A percentile compares a stretch with the other conserved stretches of the same genome.
Evolutionary conservation across 1,140 invertebrate species (phyloP).

Genomic region (Kradibia gibbosae): DNA sequence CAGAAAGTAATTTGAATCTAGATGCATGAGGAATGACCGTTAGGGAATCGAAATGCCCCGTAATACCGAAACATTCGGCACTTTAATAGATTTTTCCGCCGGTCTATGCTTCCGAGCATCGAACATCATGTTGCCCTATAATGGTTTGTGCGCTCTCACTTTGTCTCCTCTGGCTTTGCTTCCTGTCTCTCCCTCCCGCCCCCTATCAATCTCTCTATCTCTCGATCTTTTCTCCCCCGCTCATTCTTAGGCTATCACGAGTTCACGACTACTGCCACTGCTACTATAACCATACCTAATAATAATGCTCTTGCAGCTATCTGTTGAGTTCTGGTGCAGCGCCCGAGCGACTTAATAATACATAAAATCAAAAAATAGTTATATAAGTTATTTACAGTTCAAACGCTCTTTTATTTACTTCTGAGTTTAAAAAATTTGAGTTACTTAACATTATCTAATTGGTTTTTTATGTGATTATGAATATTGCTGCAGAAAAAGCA

Average conservation of each 20-base stretch:
- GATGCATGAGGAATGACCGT: neutral
- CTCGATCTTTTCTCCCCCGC: neutral
- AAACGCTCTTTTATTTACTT: neutral
- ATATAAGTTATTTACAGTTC: neutral
- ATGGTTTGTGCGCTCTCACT: neutral
- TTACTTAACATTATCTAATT: neutral
- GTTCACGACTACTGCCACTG: neutral
- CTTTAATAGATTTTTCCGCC: constrained; percentile 10
- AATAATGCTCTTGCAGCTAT: neutral
- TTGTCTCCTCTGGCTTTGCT: neutral
- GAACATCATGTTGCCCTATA: constrained; percentile 1
- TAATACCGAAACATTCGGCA: constrained; percentile 4
- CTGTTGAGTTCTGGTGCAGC: neutral
- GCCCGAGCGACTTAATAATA: neutral
- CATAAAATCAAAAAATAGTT: neutral
- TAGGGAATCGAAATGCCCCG: constrained; percentile 19
- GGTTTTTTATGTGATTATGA: neutral
- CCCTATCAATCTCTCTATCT: neutral
- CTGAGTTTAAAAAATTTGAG: neutral
- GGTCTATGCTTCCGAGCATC: neutral
- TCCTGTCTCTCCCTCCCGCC: neutral
- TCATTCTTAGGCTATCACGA: neutral
- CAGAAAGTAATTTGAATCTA: neutral
- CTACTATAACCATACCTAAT: neutral
- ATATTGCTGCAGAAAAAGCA: neutral